phyloP scores from a whole-genome alignment of 2,797 vertebrate genomes.

The Tinamus major region DNA sequence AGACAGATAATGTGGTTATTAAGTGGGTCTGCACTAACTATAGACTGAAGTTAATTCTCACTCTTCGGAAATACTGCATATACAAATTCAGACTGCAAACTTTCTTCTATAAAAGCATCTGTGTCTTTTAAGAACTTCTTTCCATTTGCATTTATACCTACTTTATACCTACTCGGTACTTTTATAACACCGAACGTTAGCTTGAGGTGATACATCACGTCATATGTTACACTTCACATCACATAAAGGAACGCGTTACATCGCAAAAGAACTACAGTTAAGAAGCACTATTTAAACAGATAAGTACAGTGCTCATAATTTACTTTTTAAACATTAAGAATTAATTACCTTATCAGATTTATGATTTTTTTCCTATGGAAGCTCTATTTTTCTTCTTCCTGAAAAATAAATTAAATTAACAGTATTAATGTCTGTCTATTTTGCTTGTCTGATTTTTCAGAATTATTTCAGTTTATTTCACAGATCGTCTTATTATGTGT shows the following conservation, averaged over 20 bases:
- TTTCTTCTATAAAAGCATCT: neutral
- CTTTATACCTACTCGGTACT: no score
- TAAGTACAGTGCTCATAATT: neutral
- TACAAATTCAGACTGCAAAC: no score
- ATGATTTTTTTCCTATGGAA: neutral
- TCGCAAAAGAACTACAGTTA: neutral
- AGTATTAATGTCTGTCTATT: neutral
- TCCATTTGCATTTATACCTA: neutral
- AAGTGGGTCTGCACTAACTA: neutral
- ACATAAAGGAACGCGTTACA: no score
- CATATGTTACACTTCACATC: no score
- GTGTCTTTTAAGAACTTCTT: neutral
- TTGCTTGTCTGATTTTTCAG: neutral
- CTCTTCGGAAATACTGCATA: neutral
- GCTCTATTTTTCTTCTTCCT: neutral
- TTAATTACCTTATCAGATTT: neutral
- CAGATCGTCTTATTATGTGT: neutral
- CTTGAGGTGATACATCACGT: neutral
- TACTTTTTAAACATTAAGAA: neutral
- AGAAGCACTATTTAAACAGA: neutral
- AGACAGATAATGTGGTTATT: neutral
- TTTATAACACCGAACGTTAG: neutral
- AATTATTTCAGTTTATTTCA: neutral
- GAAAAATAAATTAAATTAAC: neutral
- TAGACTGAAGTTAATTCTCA: fast-evolving